A percentile compares a stretch with the other conserved stretches of the same genome.
These are phyloP conservation scores for Rhinoderma darwinii DNA, from an alignment of 2,113 vertebrate species.

Conservation along the genomic window DNA sequence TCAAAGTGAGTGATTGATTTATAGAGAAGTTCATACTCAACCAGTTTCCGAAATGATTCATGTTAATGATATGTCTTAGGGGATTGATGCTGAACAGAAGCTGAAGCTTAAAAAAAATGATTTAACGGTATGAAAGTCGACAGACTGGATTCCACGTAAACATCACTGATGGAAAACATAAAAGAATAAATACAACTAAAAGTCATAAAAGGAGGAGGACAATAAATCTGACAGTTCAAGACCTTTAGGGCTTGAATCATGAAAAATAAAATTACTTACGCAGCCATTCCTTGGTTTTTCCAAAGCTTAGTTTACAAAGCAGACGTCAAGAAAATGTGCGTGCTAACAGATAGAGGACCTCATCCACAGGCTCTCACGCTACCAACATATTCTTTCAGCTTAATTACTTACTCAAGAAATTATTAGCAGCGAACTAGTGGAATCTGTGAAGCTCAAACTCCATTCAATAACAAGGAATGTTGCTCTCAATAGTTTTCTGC, in stretches of 20 bases:
- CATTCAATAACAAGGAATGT: background rate
- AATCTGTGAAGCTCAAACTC: conserved; percentile 21
- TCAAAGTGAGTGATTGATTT: conserved; percentile 74
- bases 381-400: conserved; percentile 63
- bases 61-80: conserved; percentile 75
- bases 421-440: conserved; percentile 30
- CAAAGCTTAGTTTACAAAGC: conserved; percentile 66
- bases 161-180: conserved; percentile 75
- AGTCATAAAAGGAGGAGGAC: conserved; percentile 76
- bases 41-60: conserved; percentile 79
- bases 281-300: conserved; percentile 70
- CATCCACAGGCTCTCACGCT: conserved; percentile 65
- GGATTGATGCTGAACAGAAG: conserved; percentile 79
- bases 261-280: conserved; percentile 77
- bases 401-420: conserved; percentile 51
- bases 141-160: conserved; percentile 67
- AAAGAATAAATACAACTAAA: conserved; percentile 77
- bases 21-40: conserved; percentile 73
- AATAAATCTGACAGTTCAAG: conserved; percentile 81
- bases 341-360: conserved; percentile 57
- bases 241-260: conserved; percentile 74
- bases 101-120: conserved; percentile 80
- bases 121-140: conserved; percentile 75
- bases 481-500: background rate
- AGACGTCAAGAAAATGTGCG: conserved; percentile 50